Conservation (phyloP, 2,888 invertebrate genomes). For the Nemotelus pantherinus region DNA sequence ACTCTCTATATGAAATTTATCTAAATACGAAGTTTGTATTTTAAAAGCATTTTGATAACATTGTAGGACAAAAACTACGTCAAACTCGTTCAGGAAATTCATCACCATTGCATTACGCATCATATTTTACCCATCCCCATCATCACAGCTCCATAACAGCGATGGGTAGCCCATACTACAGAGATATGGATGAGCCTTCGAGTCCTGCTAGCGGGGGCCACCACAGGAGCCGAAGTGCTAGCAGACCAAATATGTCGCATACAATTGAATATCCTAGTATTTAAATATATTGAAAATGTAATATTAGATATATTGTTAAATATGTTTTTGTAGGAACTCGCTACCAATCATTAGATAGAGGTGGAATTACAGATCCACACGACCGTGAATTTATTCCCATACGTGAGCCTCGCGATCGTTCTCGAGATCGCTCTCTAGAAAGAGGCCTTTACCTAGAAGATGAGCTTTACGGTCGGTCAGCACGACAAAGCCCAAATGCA, state of each 20-base stretch:
- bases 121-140: constrained; percentile 64
- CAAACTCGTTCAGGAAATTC: constrained; percentile 59
- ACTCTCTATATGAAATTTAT: too few species aligned
- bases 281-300: constrained; percentile 50
- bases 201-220: constrained; percentile 88
- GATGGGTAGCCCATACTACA: constrained; percentile 74
- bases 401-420: constrained; percentile 77
- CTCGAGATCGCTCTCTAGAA: constrained; percentile 74
- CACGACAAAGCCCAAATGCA: constrained; percentile 77
- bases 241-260: constrained; percentile 72
- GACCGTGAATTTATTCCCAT: constrained; percentile 90
- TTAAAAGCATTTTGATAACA: too few species aligned
- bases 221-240: constrained; percentile 83
- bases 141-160: constrained; percentile 66
- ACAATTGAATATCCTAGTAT: constrained; percentile 70
- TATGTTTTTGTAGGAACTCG: constrained; percentile 59
- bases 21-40: too few species aligned
- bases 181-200: constrained; percentile 84
- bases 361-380: constrained; percentile 76
- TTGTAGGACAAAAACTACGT: constrained; percentile 56
- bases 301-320: background rate
- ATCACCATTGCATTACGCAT: constrained; percentile 59
- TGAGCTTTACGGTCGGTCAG: constrained; percentile 74
- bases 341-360: constrained; percentile 79
- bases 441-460: constrained; percentile 76